These are phyloP conservation scores for Chrysolophus pictus DNA, from an alignment of 2,797 vertebrate genomes.

Conservation along the genomic window DNA sequence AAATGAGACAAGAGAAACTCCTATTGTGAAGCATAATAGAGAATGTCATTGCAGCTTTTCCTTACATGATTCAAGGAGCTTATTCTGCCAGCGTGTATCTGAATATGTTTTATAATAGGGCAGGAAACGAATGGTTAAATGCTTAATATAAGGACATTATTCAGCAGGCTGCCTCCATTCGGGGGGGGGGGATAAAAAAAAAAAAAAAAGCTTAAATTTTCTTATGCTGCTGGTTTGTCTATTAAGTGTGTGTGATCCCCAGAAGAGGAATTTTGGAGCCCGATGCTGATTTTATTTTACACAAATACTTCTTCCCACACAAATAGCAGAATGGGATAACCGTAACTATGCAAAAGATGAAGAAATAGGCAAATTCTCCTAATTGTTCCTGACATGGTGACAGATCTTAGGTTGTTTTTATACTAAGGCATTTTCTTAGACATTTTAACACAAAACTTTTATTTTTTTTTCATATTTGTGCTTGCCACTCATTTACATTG, in stretches of 20 bases:
- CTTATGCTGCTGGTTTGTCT: not conserved
- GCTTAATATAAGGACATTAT: not conserved
- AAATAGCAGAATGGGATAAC: not conserved
- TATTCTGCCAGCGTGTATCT: not conserved
- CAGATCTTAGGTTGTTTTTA: not conserved
- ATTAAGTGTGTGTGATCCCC: not conserved
- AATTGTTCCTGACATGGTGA: not conserved
- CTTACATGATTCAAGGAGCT: not conserved
- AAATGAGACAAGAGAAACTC: not conserved
- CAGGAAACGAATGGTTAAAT: not conserved
- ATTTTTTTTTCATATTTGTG: not conserved
- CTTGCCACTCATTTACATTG: not conserved
- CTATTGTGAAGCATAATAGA: slow-evolving; percentile 1
- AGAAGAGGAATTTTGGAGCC: not conserved
- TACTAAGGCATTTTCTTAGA: not conserved
- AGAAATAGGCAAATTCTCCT: not conserved
- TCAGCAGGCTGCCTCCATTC: not conserved
- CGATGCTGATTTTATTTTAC: not conserved
- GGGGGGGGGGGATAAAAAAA: not conserved
- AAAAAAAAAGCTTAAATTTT: not conserved
- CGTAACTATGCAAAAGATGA: not conserved
- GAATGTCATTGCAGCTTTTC: not conserved
- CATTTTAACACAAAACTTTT: not conserved
- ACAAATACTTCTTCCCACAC: not conserved
- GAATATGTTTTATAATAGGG: not conserved